Conservation (phyloP, 2,888 invertebrate genomes). For the Malthinus flaveolus region DNA sequence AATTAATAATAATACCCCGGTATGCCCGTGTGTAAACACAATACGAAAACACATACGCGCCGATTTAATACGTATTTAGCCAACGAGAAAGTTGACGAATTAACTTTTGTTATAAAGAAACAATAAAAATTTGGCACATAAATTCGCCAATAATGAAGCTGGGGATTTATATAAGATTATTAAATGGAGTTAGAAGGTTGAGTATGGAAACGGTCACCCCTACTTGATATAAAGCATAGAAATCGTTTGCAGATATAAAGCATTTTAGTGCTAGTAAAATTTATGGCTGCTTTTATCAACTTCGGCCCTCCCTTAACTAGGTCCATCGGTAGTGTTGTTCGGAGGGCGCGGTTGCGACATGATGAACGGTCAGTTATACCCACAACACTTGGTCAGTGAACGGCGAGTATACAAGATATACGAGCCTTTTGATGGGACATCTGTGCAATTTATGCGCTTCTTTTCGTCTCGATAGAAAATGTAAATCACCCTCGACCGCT, state of each 20-base stretch:
- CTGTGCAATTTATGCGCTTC: conserved; percentile 53
- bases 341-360: conserved; percentile 41
- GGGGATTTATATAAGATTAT: neutral
- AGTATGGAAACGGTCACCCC: conserved; percentile 38
- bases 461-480: conserved; percentile 51
- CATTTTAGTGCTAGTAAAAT: conserved; percentile 48
- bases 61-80: no score
- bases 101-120: neutral
- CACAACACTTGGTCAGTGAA: conserved; percentile 45
- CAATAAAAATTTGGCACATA: no score
- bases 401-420: conserved; percentile 45
- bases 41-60: no score
- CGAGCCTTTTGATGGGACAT: conserved; percentile 51
- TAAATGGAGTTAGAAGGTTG: conserved; percentile 6
- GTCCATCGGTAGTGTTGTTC: conserved; percentile 45
- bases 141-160: no score
- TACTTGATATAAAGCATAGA: conserved; percentile 42
- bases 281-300: conserved; percentile 52
- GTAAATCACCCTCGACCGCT: conserved; percentile 48
- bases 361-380: conserved; percentile 46
- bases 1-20: conserved; percentile 32
- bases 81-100: no score
- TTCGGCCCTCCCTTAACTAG: conserved; percentile 50
- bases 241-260: conserved; percentile 49
- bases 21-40: conserved; percentile 32